These are phyloP conservation scores for Sipha flava DNA, from an alignment of 1,140 invertebrate species.

Conservation along the genomic window DNA sequence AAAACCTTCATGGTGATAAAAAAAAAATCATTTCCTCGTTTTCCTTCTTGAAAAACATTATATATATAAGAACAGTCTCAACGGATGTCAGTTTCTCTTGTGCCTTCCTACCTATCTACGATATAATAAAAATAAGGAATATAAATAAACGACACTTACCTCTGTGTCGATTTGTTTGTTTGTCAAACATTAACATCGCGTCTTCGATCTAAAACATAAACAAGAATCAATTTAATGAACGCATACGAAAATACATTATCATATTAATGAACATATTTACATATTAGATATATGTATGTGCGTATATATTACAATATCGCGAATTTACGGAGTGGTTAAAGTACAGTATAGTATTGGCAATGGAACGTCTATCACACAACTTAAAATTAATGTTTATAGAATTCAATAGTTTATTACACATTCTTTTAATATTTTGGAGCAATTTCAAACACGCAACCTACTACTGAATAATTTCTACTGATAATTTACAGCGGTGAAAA, in stretches of 20 bases:
- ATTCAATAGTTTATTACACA: background rate
- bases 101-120: too few relatives aligned
- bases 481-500: background rate
- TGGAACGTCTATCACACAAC: background rate
- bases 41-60: background rate
- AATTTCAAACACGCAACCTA: background rate
- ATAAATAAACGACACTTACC: constrained; percentile 61
- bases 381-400: background rate
- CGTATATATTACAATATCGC: too few relatives aligned
- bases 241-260: background rate
- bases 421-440: background rate
- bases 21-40: background rate
- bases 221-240: background rate
- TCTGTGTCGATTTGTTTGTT: constrained; percentile 99
- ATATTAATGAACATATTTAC: background rate
- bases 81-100: background rate
- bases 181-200: constrained; percentile 99
- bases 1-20: background rate
- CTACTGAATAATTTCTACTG: background rate
- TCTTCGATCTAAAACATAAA: constrained; percentile 91
- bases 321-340: too few relatives aligned
- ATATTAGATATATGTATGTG: too few relatives aligned
- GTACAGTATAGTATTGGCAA: background rate
- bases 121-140: background rate
- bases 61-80: background rate